Evolutionary conservation across 2,888 invertebrate species (phyloP), one percentile per base, ranked within the genome.

Genomic region (Acrobasis suavella): DNA sequence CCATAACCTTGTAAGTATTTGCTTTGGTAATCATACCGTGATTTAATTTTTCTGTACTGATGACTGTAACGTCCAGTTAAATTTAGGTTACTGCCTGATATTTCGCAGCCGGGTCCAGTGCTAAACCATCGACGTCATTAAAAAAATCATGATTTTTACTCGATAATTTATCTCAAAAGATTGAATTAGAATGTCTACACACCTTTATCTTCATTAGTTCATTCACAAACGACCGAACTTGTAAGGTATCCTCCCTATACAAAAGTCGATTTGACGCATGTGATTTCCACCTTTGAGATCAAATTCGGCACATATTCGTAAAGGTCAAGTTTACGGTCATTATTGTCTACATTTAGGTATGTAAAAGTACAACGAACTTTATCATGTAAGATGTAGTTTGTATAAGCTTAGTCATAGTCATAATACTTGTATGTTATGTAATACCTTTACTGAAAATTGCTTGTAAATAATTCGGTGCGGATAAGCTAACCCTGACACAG

Each of bases 301-400:
- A 77, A 75, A 78, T 81, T 80, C 71, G 72, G 70, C 71, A 71
- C 69, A 73, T 74, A 75, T 75, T 70, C 66, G 69, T 72, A 76
- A 85, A 89, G 91, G 88, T 89, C 89, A 90, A 91, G 89, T 88
- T 89, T 86, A 87, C 72, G 84, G 81, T 69, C 76, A 72, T 67
- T 54, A 58, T 42, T 14, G 22, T 65, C 63, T 16, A 49, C 62
- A 62, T 63, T 16, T 58, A 65, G 64, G 59, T 64, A 58, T 65
- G 62, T 65, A 62, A 62, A 42, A 49, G 15, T 56, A 58, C 61
- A 64, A 14, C 37, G 52, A 62, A 58, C 60, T 63, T 51, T 52
- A 14, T 38, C 32, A 60, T 52, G 49, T 58, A 15, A 58, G 49
- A 56, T 39, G 38, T 62, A 51, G 15, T 10, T 38, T 55, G 38